Conservation (phyloP, 2,797 vertebrate genomes). For the Bucorvus abyssinicus region DNA sequence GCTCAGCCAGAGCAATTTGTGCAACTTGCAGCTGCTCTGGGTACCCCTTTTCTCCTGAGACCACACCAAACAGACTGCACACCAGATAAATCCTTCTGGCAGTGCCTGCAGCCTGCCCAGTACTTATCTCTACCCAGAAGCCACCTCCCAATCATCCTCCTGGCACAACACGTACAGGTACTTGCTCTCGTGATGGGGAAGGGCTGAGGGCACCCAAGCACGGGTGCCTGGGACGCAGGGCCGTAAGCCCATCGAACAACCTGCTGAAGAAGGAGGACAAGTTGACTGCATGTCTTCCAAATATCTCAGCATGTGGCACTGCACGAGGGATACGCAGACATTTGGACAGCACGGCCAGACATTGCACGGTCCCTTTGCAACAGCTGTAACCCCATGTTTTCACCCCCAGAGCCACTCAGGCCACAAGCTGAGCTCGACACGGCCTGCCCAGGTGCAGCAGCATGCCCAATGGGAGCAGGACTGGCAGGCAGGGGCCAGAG, state of each 20-base stretch:
- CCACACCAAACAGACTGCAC: neutral
- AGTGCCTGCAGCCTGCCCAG: neutral
- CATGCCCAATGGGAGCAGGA: neutral
- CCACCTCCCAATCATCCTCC: neutral
- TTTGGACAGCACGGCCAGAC: accelerated
- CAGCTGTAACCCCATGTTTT: accelerated
- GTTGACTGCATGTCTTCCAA: neutral
- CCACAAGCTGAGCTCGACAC: neutral
- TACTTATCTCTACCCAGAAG: neutral
- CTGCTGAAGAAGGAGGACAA: neutral
- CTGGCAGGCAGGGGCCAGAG: neutral
- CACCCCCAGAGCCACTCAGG: neutral
- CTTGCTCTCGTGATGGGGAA: accelerated
- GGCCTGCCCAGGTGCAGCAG: neutral
- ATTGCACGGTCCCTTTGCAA: neutral
- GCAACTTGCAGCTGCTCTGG: neutral
- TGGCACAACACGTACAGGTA: neutral
- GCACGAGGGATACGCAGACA: neutral
- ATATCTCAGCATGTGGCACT: accelerated
- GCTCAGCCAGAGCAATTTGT: neutral
- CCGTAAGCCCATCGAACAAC: neutral
- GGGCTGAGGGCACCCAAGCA: neutral
- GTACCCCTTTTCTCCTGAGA: neutral
- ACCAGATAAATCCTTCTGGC: neutral
- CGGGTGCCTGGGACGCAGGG: neutral